phyloP scores from a whole-genome alignment of 2,113 vertebrate genomes.

The Callorhinus ursinus region DNA sequence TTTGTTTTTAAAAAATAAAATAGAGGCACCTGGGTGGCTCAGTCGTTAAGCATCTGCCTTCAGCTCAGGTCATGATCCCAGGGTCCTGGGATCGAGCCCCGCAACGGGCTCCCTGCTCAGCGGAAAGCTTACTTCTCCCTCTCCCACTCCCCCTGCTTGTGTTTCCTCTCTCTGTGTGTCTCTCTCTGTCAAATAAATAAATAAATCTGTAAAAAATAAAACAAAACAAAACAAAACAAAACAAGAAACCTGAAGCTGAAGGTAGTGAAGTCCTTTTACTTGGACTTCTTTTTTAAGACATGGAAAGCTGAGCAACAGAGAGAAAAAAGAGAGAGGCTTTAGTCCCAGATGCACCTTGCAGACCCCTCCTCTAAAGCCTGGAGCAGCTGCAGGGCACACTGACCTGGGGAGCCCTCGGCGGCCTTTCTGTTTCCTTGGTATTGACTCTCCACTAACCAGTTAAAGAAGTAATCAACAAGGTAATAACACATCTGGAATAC shows the following conservation, averaged over 20 bases:
- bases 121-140: too few relatives aligned
- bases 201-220: background rate
- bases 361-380: background rate
- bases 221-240: background rate
- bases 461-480: conserved; percentile 12
- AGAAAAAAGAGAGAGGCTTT: background rate
- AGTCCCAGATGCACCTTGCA: background rate
- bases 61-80: too few relatives aligned
- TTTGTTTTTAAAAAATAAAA: background rate
- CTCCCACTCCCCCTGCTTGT: too few relatives aligned
- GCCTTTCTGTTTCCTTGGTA: background rate
- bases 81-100: too few relatives aligned
- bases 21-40: too few relatives aligned
- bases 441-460: background rate
- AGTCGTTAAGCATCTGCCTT: too few relatives aligned
- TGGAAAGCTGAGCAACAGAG: background rate
- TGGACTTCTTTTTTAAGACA: background rate
- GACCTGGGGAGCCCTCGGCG: background rate
- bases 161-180: too few relatives aligned
- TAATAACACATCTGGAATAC: background rate
- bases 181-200: too few relatives aligned
- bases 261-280: background rate
- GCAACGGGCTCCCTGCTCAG: too few relatives aligned
- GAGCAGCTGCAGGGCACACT: background rate
- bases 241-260: background rate